Conservation (phyloP, 1,140 invertebrate genomes). For the Lerema accius region DNA sequence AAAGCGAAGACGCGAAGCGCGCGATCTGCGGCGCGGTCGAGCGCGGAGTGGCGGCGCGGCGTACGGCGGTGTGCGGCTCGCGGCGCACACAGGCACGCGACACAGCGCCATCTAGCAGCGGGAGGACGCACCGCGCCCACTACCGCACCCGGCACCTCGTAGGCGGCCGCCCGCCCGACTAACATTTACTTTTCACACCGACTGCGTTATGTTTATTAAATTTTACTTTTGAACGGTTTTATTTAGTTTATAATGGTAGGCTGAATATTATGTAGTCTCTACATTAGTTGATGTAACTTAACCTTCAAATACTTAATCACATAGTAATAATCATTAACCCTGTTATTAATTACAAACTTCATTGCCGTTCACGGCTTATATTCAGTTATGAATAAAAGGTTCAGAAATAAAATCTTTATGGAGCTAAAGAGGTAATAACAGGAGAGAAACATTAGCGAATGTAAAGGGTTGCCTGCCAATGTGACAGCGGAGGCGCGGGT, state of each 20-base stretch:
- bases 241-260: background rate
- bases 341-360: too few relatives aligned
- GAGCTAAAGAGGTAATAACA: slow-evolving; percentile 22
- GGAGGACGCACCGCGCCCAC: slow-evolving; percentile 55
- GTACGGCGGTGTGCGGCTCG: slow-evolving; percentile 56
- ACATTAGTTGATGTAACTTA: background rate
- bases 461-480: slow-evolving; percentile 56
- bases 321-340: too few relatives aligned
- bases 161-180: slow-evolving; percentile 42
- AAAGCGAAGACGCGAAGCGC: slow-evolving; percentile 60
- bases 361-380: background rate
- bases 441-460: slow-evolving; percentile 24
- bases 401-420: slow-evolving; percentile 12
- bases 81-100: slow-evolving; percentile 69
- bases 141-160: slow-evolving; percentile 29
- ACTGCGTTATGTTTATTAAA: background rate
- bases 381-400: background rate
- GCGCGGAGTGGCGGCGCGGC: slow-evolving; percentile 72
- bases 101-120: slow-evolving; percentile 65
- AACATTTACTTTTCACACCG: background rate
- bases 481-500: slow-evolving; percentile 59
- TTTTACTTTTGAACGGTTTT: background rate
- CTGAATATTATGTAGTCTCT: background rate
- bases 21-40: slow-evolving; percentile 74
- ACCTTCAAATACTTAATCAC: too few relatives aligned